These are phyloP conservation scores for Plusia festucae DNA, from an alignment of 2,888 invertebrate species.

Conservation along the genomic window DNA sequence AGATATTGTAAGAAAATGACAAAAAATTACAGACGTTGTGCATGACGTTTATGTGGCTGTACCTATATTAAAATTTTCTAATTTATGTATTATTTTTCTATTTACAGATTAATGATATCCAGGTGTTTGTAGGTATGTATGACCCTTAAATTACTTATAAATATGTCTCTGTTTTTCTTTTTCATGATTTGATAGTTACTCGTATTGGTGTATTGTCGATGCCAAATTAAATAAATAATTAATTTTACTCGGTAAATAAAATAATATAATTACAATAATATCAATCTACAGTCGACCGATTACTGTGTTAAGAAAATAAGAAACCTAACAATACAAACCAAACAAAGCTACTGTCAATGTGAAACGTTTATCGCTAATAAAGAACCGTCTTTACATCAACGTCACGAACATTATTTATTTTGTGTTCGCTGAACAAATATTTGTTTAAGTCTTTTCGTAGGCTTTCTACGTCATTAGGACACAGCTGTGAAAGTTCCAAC, in stretches of 20 bases:
- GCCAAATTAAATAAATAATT: too few relatives aligned
- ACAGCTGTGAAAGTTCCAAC: slow-evolving; percentile 27
- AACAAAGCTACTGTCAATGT: too few relatives aligned
- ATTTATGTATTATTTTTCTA: background rate
- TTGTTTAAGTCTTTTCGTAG: slow-evolving; percentile 7
- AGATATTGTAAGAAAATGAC: too few relatives aligned
- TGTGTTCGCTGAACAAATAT: background rate
- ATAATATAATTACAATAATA: too few relatives aligned
- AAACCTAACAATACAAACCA: background rate
- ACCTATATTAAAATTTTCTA: too few relatives aligned
- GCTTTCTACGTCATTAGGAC: slow-evolving; percentile 17
- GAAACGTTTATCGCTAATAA: background rate
- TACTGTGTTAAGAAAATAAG: too few relatives aligned
- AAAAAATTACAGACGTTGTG: too few relatives aligned
- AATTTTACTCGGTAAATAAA: too few relatives aligned
- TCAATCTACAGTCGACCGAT: too few relatives aligned
- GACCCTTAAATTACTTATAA: background rate
- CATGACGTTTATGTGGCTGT: background rate
- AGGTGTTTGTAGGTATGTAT: slow-evolving; percentile 43
- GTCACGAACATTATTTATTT: background rate
- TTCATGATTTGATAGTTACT: too few relatives aligned
- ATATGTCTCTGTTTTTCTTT: too few relatives aligned
- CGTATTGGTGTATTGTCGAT: too few relatives aligned
- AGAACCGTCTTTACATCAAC: background rate
- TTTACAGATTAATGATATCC: slow-evolving; percentile 48